phyloP scores from a whole-genome alignment of 2,797 vertebrate species.

The Urophycis tenuis region DNA sequence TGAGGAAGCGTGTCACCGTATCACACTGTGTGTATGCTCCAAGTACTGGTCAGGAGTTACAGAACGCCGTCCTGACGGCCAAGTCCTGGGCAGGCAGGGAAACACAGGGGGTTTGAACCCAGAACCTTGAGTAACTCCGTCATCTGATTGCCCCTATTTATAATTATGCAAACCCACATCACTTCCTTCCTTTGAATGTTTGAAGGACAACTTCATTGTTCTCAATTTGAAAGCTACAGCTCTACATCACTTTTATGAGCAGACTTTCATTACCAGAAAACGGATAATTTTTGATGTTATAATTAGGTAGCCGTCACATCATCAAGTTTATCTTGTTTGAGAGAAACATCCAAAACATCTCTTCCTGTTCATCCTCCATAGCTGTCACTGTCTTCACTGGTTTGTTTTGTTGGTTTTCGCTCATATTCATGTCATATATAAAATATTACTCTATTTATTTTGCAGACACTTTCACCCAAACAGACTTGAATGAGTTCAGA shows the following conservation, averaged over 20 bases:
- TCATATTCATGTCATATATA: too few relatives aligned
- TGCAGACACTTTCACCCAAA: too few relatives aligned
- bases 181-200: not conserved
- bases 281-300: not conserved
- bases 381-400: not conserved
- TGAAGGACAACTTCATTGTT: not conserved
- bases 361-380: not conserved
- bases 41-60: too few relatives aligned
- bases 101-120: not conserved
- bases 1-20: too few relatives aligned
- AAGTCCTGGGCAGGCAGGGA: too few relatives aligned
- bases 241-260: not conserved
- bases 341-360: not conserved
- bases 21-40: too few relatives aligned
- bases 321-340: not conserved
- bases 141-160: not conserved
- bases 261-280: not conserved
- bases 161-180: not conserved
- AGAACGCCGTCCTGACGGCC: too few relatives aligned
- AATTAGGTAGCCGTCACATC: not conserved
- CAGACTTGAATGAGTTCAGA: too few relatives aligned
- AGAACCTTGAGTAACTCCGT: too few relatives aligned
- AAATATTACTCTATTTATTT: not conserved
- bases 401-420: not conserved
- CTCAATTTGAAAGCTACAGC: not conserved